phyloP scores from a whole-genome alignment of 2,888 invertebrate genomes.

The Branchellion lobata region DNA sequence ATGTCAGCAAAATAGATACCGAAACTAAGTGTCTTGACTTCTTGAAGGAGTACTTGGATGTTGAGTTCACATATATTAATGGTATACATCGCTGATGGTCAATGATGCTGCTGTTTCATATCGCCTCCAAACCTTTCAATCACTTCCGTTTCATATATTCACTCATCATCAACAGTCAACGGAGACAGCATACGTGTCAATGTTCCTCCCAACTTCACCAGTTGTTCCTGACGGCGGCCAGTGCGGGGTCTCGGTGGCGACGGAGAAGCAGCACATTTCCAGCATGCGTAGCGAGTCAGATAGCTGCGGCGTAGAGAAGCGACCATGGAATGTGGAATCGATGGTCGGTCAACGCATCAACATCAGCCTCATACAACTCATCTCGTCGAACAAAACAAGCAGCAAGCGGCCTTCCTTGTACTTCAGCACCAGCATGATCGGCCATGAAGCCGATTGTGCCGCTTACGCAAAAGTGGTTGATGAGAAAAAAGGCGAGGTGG shows the following conservation, averaged over 20 bases:
- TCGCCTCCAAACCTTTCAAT: not conserved
- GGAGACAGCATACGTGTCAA: too few relatives aligned
- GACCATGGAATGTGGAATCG: constrained; percentile 22
- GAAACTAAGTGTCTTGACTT: constrained; percentile 1
- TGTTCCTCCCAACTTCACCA: too few relatives aligned
- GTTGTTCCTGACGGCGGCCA: constrained; percentile 11
- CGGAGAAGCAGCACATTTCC: constrained; percentile 21
- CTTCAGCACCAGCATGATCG: constrained; percentile 4
- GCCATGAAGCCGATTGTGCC: not conserved
- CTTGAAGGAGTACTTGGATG: constrained; percentile 35
- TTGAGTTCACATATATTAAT: not conserved
- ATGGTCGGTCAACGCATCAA: constrained; percentile 13
- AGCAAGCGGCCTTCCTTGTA: not conserved
- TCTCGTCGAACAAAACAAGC: not conserved
- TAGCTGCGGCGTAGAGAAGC: constrained; percentile 18
- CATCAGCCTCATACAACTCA: constrained; percentile 30
- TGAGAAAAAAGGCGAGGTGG: not conserved
- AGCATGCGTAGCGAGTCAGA: not conserved
- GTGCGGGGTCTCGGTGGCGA: constrained; percentile 3
- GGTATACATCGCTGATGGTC: too few relatives aligned
- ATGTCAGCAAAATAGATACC: constrained; percentile 3
- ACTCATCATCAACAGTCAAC: too few relatives aligned
- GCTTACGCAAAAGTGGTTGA: constrained; percentile 19
- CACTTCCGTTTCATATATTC: too few relatives aligned
- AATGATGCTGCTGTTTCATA: too few relatives aligned